Base-by-base conservation (phyloP, 1,140 invertebrate species). In the Heterodera carotae region DNA sequence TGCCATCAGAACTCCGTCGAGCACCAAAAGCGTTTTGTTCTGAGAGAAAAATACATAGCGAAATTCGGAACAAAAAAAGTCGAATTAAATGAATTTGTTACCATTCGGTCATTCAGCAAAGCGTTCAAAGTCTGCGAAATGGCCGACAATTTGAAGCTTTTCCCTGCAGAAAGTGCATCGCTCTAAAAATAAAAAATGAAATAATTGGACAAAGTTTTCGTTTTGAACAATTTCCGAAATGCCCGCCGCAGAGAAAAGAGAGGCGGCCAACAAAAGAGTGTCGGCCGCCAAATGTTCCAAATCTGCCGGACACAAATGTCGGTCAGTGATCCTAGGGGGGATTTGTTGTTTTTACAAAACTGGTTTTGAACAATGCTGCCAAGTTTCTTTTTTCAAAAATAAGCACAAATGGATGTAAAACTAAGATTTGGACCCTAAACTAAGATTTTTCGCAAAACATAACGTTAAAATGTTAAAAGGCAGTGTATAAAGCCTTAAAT, bases 1-100 rank as follows among this genome's bases (percentile, higher is more conserved):
- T 0, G 53, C 59, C 25, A 62, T 74, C 34, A 31, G 36, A 5
- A 74, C 72, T 60, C 72, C 72, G 27, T 74, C 72, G 39, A 74
- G 25, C 22, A 74, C 39, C 36, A 74, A 34, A 27, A 74, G 64
- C 36, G 64, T 33, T 62, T 74, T 74, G 18, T 27, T 15, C 72
- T 74, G 34, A 74, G 22, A 72, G 5, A 48, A 4, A 29, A 29
- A 12, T 10, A 6, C 27, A 31, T 66, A 18, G 10, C 3, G 27
- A 31, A 34, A n/a, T n/a, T n/a, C n/a, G n/a, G n/a, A n/a, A n/a
- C n/a, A n/a, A n/a, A n/a, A 25, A 29, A 31, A 18, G 2, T 15
- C 3, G n/a, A n/a, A n/a, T n/a, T n/a, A n/a, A n/a, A n/a, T n/a
- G n/a, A n/a, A n/a, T n/a, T n/a, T n/a, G n/a, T n/a, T n/a, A n/a